Evolutionary conservation across 2,888 invertebrate species (phyloP), one percentile per base, ranked within the genome.

Genomic region (Synergus umbraculus): DNA sequence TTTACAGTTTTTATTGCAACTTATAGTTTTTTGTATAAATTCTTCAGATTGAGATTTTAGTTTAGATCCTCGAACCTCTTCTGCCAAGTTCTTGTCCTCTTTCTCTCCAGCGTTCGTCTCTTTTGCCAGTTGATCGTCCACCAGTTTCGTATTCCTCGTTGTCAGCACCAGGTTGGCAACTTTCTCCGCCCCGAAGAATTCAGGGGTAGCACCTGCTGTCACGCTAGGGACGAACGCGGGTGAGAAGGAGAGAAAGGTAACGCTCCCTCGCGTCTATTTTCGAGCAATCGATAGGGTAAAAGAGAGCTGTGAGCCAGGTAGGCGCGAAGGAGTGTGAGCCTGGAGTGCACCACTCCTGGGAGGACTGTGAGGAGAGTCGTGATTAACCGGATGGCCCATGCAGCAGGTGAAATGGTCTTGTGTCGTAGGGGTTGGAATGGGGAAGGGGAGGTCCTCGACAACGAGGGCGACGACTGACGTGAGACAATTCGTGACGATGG

Each of bases 221-320:
- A 86, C 86, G 82, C 83, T 69, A 63, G 22, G 37, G 67, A 76
- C 44, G 44, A 65, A 67, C 69, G 67, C 65, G 41, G 84, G 86
- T 88, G 88, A 88, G 90, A 90, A 89, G 89, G 69, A 49, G 54
- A 73, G 73, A 54, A 73, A 73, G 73, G 54, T 73, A 54, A 73
- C 89, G 90, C 90, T 90, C 90, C 89, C 90, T 88, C 89, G 89
- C 89, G 89, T 90, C 90, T 90, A 90, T 90, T 90, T 90, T 89
- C 88, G 88, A 89, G 89, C 87, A 90, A 90, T 90, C 90, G 90
- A 90, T 90, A 90, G 80, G 58, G 78, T 66, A 80, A 44, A 79
- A 64, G 81, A 49, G 63, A 67, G 49, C 76, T 37, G 43, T 22
- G 54, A 58, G 64, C 29, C 65, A 66, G 54, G 81, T 73, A 46